Conservation (phyloP, 92 coral and sea anemone genomes). For the Palythoa caribaeorum region DNA sequence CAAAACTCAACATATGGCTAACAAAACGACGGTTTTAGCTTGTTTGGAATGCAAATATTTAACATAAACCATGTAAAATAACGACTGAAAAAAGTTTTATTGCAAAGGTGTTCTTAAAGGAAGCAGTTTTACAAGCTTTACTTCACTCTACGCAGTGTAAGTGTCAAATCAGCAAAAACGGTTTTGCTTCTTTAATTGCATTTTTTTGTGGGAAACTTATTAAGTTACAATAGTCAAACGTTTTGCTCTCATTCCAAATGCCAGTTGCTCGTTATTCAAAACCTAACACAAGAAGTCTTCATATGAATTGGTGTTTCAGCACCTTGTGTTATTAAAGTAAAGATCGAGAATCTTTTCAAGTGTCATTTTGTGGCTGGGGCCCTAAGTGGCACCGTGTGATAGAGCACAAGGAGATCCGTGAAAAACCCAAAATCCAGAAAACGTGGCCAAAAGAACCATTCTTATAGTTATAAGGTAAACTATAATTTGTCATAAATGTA, state of each 20-base stretch:
- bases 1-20: constrained; percentile 34
- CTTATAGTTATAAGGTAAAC: background rate
- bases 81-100: constrained; percentile 37
- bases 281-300: too few relatives aligned
- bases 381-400: background rate
- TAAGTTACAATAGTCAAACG: too few relatives aligned
- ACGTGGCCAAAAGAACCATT: background rate
- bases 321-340: background rate
- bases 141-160: constrained; percentile 43
- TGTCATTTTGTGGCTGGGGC: background rate
- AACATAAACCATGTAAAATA: constrained; percentile 20
- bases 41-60: constrained; percentile 37
- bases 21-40: constrained; percentile 36
- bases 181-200: background rate
- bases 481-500: background rate
- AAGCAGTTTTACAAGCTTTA: constrained; percentile 35
- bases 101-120: constrained; percentile 38
- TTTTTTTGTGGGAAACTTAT: too few relatives aligned
- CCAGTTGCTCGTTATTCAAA: too few relatives aligned
- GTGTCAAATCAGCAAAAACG: constrained; percentile 27
- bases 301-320: background rate
- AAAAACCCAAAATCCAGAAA: background rate
- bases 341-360: background rate
- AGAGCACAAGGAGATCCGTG: background rate
- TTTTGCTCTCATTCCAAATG: too few relatives aligned